phyloP scores from a whole-genome alignment of 1,140 invertebrate species.

The Tetramorium parvispinum region DNA sequence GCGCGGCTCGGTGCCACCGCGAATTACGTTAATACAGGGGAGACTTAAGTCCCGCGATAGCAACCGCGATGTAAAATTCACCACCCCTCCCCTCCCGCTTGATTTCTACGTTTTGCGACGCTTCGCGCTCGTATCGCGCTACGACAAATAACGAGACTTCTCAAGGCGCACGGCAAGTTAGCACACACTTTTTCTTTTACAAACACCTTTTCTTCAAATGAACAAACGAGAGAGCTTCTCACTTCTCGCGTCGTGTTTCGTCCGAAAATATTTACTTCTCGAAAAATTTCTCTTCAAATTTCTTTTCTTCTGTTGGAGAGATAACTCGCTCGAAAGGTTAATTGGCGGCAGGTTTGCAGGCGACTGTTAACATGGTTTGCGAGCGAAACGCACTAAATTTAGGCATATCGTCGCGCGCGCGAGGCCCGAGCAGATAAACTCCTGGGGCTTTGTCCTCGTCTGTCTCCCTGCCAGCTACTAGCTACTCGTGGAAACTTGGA shows the following conservation, averaged over 20 bases:
- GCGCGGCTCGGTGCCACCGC: slow-evolving; percentile 67
- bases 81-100: background rate
- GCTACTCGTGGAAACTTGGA: slow-evolving; percentile 62
- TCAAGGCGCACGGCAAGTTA: background rate
- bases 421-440: slow-evolving; percentile 24
- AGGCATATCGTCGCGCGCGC: slow-evolving; percentile 10
- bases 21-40: slow-evolving; percentile 78
- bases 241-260: background rate
- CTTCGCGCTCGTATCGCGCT: background rate
- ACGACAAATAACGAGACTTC: slow-evolving; percentile 15
- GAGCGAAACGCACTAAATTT: slow-evolving; percentile 38
- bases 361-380: slow-evolving; percentile 49
- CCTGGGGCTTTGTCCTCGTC: background rate
- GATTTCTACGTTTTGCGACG: background rate
- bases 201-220: background rate
- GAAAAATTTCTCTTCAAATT: background rate
- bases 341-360: slow-evolving; percentile 32
- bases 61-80: slow-evolving; percentile 50
- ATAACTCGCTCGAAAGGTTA: background rate
- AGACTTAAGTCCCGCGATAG: slow-evolving; percentile 53
- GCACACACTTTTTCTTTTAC: background rate
- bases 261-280: background rate
- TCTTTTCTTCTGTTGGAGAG: background rate
- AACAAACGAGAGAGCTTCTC: background rate
- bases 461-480: slow-evolving; percentile 27